Evolutionary conservation across 2,797 vertebrate genomes (phyloP), one percentile per base, ranked within the genome.

Genomic region (Rhabdophis nuchalis): DNA sequence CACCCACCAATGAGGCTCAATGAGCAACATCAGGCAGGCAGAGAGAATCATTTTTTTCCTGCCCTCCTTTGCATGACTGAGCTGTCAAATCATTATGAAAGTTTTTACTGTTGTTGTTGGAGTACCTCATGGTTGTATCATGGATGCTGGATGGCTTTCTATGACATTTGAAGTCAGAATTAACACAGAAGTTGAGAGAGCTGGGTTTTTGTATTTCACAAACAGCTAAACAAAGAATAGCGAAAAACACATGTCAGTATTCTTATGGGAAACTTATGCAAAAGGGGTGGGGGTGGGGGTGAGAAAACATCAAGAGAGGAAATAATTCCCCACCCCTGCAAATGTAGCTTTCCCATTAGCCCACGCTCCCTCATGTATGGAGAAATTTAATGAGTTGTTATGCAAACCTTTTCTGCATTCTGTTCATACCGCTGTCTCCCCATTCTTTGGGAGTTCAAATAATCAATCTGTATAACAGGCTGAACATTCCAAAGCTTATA

Each of bases 381-480:
- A 92, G 87, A 77, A 77, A 89, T 86, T 54, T 87, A 54, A 91
- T 77, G 89, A 58, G 61, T 60, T 85, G 86, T 88, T 89, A 54
- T 89, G 87, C 46, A 91, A 92, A 86, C 61, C 16, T 89, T 41
- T 72, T n/a, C 87, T 92, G 88, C 93, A 92, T 92, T 92, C 93
- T 86, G 46, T 50, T 92, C 91, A 92, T 93, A 89, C 93, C 61
- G 32, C 41, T 60, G 82, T 88, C 89, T 60, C 60, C 10, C 2
- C 18, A 29, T 56, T 72, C 60, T 86, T 60, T 77, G 89, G 91
- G 77, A 91, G 60, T 92, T 61, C 60, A 60, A 53, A 36, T 32
- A 86, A 88, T 41, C 93, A 72, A 53, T 64, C 82, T 92, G 86
- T 58, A 32, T 56, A 92, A 91, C 56, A 87, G 89, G 56, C 60